Percentiles rank a stretch among this genome's conserved stretches.
Conservation (phyloP, 2,797 vertebrate genomes). For the Antrozous pallidus region DNA sequence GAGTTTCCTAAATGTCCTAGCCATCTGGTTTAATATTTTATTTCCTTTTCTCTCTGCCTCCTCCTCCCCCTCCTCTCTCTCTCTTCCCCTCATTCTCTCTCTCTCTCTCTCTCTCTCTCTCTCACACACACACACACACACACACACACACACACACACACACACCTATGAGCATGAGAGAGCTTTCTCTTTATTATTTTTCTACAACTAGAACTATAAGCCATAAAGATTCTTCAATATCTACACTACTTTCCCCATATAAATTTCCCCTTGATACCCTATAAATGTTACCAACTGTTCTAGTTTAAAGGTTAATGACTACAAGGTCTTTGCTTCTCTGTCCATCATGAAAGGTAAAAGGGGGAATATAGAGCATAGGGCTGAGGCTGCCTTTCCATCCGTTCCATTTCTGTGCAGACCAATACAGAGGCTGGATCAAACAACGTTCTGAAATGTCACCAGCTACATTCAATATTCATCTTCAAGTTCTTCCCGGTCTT, state of each 20-base stretch:
- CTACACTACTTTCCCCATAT: not conserved
- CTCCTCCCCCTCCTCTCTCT: no score
- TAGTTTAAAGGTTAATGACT: not conserved
- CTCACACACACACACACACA: not conserved
- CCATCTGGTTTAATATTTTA: not conserved
- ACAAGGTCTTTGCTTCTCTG: not conserved
- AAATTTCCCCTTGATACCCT: not conserved
- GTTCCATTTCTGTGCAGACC: not conserved
- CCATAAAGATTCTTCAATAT: not conserved
- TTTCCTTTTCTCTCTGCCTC: not conserved
- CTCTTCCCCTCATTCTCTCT: not conserved
- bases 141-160: not conserved
- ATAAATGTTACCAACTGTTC: not conserved
- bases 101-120: not conserved
- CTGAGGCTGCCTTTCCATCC: not conserved
- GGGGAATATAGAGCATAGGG: not conserved
- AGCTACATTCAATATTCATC: not conserved
- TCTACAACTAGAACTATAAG: not conserved
- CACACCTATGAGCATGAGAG: not conserved
- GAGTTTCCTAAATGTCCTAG: not conserved
- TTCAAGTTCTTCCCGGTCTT: not conserved
- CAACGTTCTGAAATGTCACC: not conserved
- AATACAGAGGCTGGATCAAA: not conserved
- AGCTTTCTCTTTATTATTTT: not conserved
- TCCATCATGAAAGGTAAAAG: not conserved